These are phyloP conservation scores for Oncorhynchus tshawytscha DNA, from an alignment of 2,113 vertebrate genomes.

Conservation along the genomic window DNA sequence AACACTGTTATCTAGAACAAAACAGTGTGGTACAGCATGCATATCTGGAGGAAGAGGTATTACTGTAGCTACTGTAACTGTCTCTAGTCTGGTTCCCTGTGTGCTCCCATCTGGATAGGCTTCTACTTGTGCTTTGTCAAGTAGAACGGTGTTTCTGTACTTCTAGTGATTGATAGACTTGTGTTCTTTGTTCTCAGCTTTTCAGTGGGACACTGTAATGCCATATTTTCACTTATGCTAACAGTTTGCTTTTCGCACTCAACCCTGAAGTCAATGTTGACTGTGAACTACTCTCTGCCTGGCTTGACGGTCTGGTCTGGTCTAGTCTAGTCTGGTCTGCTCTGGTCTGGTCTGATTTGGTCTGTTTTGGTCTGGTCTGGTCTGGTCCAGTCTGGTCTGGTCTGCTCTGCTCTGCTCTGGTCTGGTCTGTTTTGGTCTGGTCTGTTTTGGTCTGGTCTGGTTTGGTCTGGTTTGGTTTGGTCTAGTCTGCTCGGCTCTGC, in stretches of 20 bases:
- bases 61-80: neutral
- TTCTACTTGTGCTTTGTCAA: neutral
- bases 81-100: neutral
- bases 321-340: neutral
- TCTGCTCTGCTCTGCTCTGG: neutral
- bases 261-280: neutral
- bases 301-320: too few species aligned
- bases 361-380: neutral
- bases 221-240: neutral
- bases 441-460: neutral
- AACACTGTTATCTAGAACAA: neutral
- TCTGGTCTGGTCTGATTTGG: neutral
- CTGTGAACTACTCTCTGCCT: neutral
- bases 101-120: neutral
- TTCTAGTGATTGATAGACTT: neutral
- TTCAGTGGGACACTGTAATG: neutral
- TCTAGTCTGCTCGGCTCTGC: rapidly evolving
- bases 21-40: neutral
- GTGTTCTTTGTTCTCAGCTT: neutral
- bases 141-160: neutral
- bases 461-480: too few species aligned
- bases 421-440: neutral
- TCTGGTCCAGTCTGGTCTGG: rapidly evolving
- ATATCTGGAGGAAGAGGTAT: neutral
- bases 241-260: neutral